A percentile compares a stretch with the other conserved stretches of the same genome.
These are phyloP conservation scores for Zoanthus sansibaricus DNA, from an alignment of 92 coral and sea anemone species.

Conservation along the genomic window DNA sequence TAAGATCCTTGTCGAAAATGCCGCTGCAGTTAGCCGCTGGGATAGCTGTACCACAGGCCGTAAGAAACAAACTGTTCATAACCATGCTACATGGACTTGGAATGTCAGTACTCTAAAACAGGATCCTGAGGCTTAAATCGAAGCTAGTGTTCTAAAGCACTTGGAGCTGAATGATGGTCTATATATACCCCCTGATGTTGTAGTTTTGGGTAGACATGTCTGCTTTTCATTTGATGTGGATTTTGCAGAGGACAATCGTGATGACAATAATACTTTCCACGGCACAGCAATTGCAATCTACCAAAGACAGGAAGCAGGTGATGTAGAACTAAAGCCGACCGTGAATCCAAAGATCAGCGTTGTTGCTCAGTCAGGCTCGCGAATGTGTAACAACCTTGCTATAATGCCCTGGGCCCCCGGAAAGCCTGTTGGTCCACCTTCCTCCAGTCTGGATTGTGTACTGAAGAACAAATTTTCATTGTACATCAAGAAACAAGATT, in stretches of 20 bases:
- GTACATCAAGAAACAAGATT: no score
- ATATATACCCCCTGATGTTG: slow-evolving; percentile 61
- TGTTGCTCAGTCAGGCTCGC: slow-evolving; percentile 58
- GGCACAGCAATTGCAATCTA: slow-evolving; percentile 70
- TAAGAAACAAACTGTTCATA: slow-evolving; percentile 60
- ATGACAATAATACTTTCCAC: slow-evolving; percentile 57
- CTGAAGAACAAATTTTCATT: slow-evolving; percentile 37
- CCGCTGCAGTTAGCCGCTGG: slow-evolving; percentile 69
- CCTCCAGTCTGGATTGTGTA: slow-evolving; percentile 44
- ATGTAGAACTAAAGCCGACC: slow-evolving; percentile 53
- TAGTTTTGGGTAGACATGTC: slow-evolving; percentile 56
- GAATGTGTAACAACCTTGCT: slow-evolving; percentile 49
- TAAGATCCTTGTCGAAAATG: slow-evolving; percentile 55
- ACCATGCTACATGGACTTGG: slow-evolving; percentile 68
- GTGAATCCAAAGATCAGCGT: slow-evolving; percentile 4
- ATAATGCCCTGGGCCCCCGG: slow-evolving; percentile 69
- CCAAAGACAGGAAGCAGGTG: slow-evolving; percentile 58
- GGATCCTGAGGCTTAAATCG: slow-evolving; percentile 49
- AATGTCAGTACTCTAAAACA: slow-evolving; percentile 52
- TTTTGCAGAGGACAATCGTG: slow-evolving; percentile 67
- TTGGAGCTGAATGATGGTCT: slow-evolving; percentile 60
- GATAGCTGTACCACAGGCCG: slow-evolving; percentile 63
- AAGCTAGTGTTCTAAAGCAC: slow-evolving; percentile 54
- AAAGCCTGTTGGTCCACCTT: slow-evolving; percentile 60
- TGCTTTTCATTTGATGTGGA: slow-evolving; percentile 67